phyloP scores from a whole-genome alignment of 1,140 invertebrate species.

The Drepana arcuata region DNA sequence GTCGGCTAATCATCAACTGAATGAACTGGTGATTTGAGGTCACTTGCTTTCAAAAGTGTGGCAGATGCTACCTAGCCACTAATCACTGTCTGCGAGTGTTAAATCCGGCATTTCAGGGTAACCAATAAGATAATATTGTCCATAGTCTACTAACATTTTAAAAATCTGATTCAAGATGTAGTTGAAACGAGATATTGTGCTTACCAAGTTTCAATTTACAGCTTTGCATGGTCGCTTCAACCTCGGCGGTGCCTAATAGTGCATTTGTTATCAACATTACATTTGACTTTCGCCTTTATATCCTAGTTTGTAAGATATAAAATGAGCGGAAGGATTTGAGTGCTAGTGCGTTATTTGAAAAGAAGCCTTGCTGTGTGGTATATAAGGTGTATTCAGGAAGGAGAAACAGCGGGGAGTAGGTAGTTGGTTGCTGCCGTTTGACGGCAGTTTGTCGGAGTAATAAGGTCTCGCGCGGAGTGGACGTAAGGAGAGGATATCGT shows the following conservation, averaged over 20 bases:
- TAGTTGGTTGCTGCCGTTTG: conserved; percentile 38
- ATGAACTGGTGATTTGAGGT: no score
- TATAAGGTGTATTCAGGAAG: conserved; percentile 21
- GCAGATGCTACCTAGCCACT: no score
- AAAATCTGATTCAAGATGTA: no score
- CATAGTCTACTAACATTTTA: no score
- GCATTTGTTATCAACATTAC: conserved; percentile 36
- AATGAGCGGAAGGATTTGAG: conserved; percentile 13
- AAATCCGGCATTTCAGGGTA: no score
- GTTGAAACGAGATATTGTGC: no score
- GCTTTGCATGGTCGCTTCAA: conserved; percentile 52
- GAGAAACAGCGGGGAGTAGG: conserved; percentile 2
- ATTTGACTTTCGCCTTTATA: conserved; percentile 35
- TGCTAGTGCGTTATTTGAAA: conserved; percentile 14
- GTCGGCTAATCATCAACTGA: no score
- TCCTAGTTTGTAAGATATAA: conserved; percentile 28
- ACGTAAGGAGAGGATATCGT: conserved; percentile 69
- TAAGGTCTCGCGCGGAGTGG: conserved; percentile 66
- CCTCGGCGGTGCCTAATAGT: conserved; percentile 26
- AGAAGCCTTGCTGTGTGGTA: conserved; percentile 16
- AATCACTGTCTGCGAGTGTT: no score
- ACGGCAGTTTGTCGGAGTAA: conserved; percentile 67
- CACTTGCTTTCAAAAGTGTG: no score
- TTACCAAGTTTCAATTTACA: conserved; percentile 66
- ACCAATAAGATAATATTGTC: no score